Conservation (phyloP, 92 coral and sea anemone genomes). For the Porites lobata region DNA sequence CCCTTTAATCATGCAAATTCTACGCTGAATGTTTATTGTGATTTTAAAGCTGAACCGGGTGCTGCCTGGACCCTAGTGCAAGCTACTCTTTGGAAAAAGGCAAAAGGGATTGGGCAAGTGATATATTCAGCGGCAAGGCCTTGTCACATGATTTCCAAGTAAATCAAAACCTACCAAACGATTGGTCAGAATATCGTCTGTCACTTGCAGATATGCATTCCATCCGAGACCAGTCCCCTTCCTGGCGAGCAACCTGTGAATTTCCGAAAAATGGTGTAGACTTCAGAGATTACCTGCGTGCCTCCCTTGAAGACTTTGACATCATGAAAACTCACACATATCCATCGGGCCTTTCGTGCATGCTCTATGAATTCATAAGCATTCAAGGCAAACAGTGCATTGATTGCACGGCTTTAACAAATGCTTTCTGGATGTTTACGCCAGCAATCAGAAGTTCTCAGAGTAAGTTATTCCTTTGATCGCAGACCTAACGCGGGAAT, state of each 20-base stretch:
- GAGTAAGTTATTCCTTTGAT: slow-evolving; percentile 3
- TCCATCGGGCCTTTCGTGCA: slow-evolving; percentile 2
- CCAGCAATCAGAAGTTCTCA: neutral
- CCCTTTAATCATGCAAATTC: neutral
- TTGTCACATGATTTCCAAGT: slow-evolving; percentile 34
- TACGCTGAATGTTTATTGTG: slow-evolving; percentile 42
- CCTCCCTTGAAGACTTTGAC: slow-evolving; percentile 44
- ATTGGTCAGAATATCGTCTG: slow-evolving; percentile 61
- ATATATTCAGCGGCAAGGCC: slow-evolving; percentile 32
- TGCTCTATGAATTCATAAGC: slow-evolving; percentile 35
- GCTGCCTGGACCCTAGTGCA: slow-evolving; percentile 63
- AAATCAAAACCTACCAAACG: slow-evolving; percentile 8
- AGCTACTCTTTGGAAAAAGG: slow-evolving; percentile 42
- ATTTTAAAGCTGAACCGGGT: slow-evolving; percentile 40
- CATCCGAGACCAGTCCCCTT: slow-evolving; percentile 26
- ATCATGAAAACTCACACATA: neutral
- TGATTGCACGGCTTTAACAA: slow-evolving; percentile 39
- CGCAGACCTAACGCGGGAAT: slow-evolving; percentile 22
- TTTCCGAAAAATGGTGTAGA: slow-evolving; percentile 30
- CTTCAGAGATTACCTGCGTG: slow-evolving; percentile 50
- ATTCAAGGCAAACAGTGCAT: slow-evolving; percentile 40
- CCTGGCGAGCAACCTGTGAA: slow-evolving; percentile 69
- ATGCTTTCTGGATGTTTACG: neutral
- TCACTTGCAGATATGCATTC: slow-evolving; percentile 39
- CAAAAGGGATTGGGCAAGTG: neutral